A percentile compares a stretch with the other conserved stretches of the same genome.
These are phyloP conservation scores for Calyptommatus sinebrachiatus DNA, from an alignment of 2,113 vertebrate genomes.

Conservation along the genomic window DNA sequence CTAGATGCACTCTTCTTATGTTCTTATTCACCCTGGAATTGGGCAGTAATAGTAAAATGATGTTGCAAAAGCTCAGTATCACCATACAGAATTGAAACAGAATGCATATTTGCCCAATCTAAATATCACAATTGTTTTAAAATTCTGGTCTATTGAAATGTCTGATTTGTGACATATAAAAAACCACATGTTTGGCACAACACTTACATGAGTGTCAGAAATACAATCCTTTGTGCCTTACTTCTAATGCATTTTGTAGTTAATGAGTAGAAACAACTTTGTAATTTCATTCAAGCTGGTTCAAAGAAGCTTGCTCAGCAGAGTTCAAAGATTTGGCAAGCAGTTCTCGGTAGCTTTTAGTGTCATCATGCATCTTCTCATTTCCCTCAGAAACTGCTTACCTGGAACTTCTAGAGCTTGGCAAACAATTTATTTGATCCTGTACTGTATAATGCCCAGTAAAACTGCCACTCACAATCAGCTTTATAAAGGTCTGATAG, in stretches of 20 bases:
- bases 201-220: not conserved
- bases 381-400: conserved; percentile 1
- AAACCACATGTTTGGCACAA: not conserved
- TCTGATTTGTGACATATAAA: not conserved
- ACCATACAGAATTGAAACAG: not conserved
- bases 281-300: conserved; percentile 4
- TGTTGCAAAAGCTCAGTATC: not conserved
- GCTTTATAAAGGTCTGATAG: not conserved
- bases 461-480: not conserved
- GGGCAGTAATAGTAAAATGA: not conserved
- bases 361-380: not conserved
- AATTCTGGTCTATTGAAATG: not conserved
- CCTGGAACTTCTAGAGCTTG: not conserved
- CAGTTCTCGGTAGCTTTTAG: conserved; percentile 10
- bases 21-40: not conserved
- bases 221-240: not conserved
- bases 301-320: not conserved
- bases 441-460: not conserved
- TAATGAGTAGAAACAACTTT: not conserved
- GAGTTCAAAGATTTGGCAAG: conserved; percentile 11
- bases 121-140: not conserved
- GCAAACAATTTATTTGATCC: conserved; percentile 1
- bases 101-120: not conserved
- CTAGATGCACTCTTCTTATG: not conserved
- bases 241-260: conserved; percentile 7